Percentiles rank a stretch among this genome's conserved stretches.
These are phyloP conservation scores for Sebastes iracundus DNA, from an alignment of 2,797 vertebrate species.

Conservation along the genomic window DNA sequence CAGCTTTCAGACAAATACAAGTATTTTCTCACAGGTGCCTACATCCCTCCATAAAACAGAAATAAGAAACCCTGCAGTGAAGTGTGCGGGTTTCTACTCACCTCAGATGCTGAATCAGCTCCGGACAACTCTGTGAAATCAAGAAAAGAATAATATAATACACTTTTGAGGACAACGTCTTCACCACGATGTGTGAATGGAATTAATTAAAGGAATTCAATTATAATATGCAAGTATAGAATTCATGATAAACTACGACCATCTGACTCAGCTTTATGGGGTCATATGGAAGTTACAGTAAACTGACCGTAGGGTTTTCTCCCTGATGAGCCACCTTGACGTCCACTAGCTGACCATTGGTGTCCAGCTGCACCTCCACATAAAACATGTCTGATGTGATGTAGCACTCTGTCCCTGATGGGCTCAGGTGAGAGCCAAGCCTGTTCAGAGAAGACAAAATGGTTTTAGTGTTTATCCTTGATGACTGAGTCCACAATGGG, in stretches of 20 bases:
- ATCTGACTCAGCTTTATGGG: background rate
- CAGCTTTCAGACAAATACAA: background rate
- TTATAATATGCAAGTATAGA: background rate
- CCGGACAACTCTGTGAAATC: slow-evolving; percentile 90
- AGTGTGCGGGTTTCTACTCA: slow-evolving; percentile 69
- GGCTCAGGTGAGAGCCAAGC: slow-evolving; percentile 94
- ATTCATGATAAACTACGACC: background rate
- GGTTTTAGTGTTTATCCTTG: background rate
- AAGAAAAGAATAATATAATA: background rate
- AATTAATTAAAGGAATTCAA: background rate
- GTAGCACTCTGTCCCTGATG: slow-evolving; percentile 97
- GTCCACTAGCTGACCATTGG: slow-evolving; percentile 91
- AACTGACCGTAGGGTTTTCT: slow-evolving; percentile 95
- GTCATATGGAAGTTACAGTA: background rate
- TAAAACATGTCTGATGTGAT: slow-evolving; percentile 99
- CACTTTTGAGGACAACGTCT: background rate
- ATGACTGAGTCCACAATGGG: background rate
- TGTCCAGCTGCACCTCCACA: slow-evolving; percentile 95
- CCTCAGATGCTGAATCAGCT: slow-evolving; percentile 95
- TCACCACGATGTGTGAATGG: background rate
- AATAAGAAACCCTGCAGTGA: background rate
- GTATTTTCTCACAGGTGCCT: background rate
- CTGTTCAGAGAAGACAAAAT: slow-evolving; percentile 53
- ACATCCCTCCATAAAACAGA: background rate
- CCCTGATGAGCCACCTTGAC: slow-evolving; percentile 99